phyloP scores from a whole-genome alignment of 2,888 invertebrate species.

The Crematogaster levior region DNA sequence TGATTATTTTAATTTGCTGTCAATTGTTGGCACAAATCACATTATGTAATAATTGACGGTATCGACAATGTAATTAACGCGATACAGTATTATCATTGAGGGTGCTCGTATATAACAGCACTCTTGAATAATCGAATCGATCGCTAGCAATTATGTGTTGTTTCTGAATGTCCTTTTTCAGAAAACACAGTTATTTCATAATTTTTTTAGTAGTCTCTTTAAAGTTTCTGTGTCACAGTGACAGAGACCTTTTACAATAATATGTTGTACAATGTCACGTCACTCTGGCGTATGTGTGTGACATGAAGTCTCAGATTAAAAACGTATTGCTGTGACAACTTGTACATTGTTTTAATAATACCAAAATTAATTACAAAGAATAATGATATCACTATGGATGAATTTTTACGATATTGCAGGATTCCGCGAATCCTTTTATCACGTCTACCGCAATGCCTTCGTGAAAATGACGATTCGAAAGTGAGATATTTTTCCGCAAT shows the following conservation, averaged over 20 bases:
- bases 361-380: neutral
- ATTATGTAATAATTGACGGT: neutral
- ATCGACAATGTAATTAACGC: neutral
- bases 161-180: conserved; percentile 1
- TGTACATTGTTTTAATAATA: neutral
- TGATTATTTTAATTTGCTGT: neutral
- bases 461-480: neutral
- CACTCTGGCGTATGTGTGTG: neutral
- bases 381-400: neutral
- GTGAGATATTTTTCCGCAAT: neutral
- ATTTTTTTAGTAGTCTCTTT: neutral
- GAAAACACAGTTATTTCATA: neutral
- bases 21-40: neutral
- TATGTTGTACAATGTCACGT: neutral
- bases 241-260: neutral
- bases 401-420: neutral
- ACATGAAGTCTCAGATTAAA: neutral
- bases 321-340: neutral
- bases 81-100: neutral
- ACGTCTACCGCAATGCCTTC: neutral
- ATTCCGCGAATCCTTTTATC: conserved; percentile 6
- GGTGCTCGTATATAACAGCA: neutral
- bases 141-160: neutral
- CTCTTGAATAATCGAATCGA: neutral
- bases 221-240: neutral